Percentiles rank a stretch among this genome's conserved stretches.
phyloP scores from a whole-genome alignment of 2,888 invertebrate genomes.

The Aleiodes leptofemur region DNA sequence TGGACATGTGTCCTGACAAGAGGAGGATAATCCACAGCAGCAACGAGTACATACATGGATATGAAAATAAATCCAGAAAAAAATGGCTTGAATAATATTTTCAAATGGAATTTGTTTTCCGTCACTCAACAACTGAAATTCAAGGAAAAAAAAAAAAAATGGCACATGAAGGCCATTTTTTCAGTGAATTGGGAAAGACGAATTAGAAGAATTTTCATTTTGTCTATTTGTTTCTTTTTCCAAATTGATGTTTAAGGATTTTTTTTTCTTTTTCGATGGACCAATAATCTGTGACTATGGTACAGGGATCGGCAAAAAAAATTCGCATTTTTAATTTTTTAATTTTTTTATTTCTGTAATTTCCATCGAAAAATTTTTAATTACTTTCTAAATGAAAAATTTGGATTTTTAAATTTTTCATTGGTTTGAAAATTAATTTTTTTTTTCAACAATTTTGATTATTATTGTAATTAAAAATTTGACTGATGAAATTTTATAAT shows the following conservation, averaged over 20 bases:
- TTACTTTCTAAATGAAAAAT: no score
- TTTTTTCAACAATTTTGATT: no score
- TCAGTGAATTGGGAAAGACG: background rate
- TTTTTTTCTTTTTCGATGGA: conserved; percentile 32
- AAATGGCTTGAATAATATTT: background rate
- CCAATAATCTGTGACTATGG: conserved; percentile 33
- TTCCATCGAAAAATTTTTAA: no score
- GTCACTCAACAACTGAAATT: conserved; percentile 14
- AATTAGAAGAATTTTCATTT: conserved; percentile 2
- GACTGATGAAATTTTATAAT: no score
- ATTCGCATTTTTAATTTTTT: no score
- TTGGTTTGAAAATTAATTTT: no score
- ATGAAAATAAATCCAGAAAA: conserved; percentile 51
- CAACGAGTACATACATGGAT: conserved; percentile 70
- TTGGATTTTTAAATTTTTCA: no score
- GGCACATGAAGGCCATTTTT: conserved; percentile 8
- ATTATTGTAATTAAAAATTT: no score
- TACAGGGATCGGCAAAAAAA: no score
- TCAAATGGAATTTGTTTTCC: background rate
- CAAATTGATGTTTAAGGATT: background rate
- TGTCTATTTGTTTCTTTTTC: background rate
- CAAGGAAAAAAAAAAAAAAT: background rate
- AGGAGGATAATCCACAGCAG: conserved; percentile 63
- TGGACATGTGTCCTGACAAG: conserved; percentile 68
- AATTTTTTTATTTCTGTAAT: no score